Evolutionary conservation across 2,113 vertebrate genomes (phyloP), one percentile per base, ranked within the genome.

Genomic region (Dascyllus trimaculatus): DNA sequence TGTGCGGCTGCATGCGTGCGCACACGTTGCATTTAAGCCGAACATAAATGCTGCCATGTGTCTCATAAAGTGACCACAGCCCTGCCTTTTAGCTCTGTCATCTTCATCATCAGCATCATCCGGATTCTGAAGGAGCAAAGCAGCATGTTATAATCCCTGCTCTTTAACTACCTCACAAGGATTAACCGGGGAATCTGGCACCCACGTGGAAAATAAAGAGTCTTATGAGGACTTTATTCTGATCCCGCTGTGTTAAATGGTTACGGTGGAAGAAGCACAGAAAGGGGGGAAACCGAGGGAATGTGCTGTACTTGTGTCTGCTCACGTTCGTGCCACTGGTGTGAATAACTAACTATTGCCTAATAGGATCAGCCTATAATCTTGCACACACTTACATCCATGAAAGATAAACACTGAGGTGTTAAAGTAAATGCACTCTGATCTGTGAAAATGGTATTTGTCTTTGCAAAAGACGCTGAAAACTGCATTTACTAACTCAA

Each of bases 311-410:
- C 70, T 63, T 72, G 52, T 71, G 19, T 46, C 14, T 8, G 62
- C 59, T 80, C 53, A 29, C 51, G 66, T 53, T 85, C 67, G 62
- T 3, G 14, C 80, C 63, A 56, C 70, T 70, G 63, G 62, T 24
- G 71, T 56, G 78, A 84, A 90, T 90, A 77, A 72, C 70, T 5
- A 58, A 64, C 62, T 62, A 52, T 72, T 75, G 29, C 19, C 32
- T 86, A 88, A 92, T 86, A 82, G 83, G 88, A 88, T 91, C 71
- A 85, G 22, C 24, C 1, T 49, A 58, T 79, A 86, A 89, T 84
- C 78, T 71, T 15, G 14, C 54, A 69, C 53, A 53, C 64, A 18
- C 77, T 72, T 53, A 69, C 45, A 63, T 29, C 19, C 35, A 52
- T 22, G 40, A 38, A 68, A 68, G 56, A 78, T 32, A 64, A 51